Base-by-base conservation (phyloP, 2,113 vertebrate genomes). In the Tinamus guttatus region DNA sequence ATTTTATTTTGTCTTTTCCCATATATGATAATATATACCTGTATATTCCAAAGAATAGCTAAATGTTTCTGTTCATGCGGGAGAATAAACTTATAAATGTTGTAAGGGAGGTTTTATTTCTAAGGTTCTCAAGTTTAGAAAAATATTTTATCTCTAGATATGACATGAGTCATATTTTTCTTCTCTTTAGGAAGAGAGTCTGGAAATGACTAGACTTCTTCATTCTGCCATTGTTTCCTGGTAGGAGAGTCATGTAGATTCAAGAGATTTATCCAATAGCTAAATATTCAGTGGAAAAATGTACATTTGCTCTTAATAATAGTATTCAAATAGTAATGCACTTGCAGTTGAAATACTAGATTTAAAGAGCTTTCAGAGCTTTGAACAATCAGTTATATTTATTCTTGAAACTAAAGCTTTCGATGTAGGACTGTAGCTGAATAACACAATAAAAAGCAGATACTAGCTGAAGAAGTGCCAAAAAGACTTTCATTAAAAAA, bases 161-260 rank as follows among this genome's bases (percentile, higher is more conserved):
- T n/a, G 79, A 77, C 34, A 73, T 58, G 6, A 84, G 36, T 76
- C 22, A 43, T 90, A 38, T 78, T 89, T 95, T 28, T 79, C 34
- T 96, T 92, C 88, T 52, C 62, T 90, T 94, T 85, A 87, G 62
- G 65, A 90, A 93, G 69, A 90, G 69, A 84, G 79, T 71, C 11
- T 86, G 70, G 69, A 65, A 62, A 41, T 79, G 58, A 79, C 79
- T 15, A 76, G 81, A 92, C 58, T 94, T 24, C 82, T 84, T 89
- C 41, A 13, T 81, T 90, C 91, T 82, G 73, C 51, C 34, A 8
- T 34, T 84, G 38, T 68, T 95, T 52, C 34, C 71, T 7, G 58
- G 77, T 92, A 92, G 86, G 69, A 95, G 16, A 93, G 51, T 34
- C 8, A 5, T 13, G 14, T 70, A 34, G 78, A 70, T 81, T 83